Evolutionary conservation across 2,797 vertebrate genomes (phyloP), one percentile per base, ranked within the genome.

Genomic region (Perodicticus potto): DNA sequence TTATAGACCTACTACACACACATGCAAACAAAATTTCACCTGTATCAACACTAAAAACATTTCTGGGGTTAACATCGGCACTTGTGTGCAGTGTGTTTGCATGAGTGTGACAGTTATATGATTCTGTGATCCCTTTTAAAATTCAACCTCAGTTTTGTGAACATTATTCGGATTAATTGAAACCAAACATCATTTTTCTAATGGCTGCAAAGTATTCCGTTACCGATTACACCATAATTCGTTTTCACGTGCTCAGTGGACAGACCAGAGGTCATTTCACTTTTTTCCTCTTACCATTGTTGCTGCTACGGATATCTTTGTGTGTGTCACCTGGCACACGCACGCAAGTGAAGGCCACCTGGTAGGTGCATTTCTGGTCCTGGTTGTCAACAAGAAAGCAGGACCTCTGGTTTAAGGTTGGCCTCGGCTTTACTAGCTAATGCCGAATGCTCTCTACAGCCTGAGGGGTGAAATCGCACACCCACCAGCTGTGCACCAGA

Each of bases 321-420:
- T 5, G 4, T 8, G 1, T 14, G 2, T 40, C 5, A 0, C 22
- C 65, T 9, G 27, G 16, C 14, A 7, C 1, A 5, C 3, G 3
- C 0, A 10, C 3, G 8, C 27, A 3, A 27, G 70, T 40, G 37
- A 53, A 1, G 8, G 2, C 27, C 6, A 0, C 17, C 65, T 9
- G 27, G 20, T 16, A 7, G 1, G 3, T 4, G 4, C 0, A 12
- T 73, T 65, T 29, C 55, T 12, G 45, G 23, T 11, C 1, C 3
- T 23, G 61, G 53, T 17, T 32, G 20, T 6, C 70, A 57, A 65
- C 34, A 19, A 61, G 84, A 45, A 55, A 29, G 14, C 1, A 14
- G 34, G n/a, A 19, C 59, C 55, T 72, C 7, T 65, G 23, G 19
- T 6, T 37, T 3, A 29, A 43, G 7, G 37, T 20, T 53, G 17